Conservation (phyloP, 2,797 vertebrate genomes). For the Etheostoma perlongum region DNA sequence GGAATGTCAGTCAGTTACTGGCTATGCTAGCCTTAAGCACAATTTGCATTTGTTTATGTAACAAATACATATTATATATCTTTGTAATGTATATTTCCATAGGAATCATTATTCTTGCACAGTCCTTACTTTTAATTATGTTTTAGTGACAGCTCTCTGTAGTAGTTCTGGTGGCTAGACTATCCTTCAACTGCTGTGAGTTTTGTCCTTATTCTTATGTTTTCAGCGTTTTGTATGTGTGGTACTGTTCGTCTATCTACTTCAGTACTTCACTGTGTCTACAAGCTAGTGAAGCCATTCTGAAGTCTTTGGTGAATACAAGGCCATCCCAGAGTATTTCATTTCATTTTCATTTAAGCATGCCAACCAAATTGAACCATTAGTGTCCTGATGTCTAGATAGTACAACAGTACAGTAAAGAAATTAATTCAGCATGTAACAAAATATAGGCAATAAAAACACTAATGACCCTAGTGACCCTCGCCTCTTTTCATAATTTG, state of each 20-base stretch:
- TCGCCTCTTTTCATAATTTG: constrained; percentile 39
- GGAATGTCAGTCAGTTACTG: not conserved
- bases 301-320: not conserved
- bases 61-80: not conserved
- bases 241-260: too few species aligned
- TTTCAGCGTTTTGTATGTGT: too few species aligned
- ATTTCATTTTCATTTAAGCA: not conserved
- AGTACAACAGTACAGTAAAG: not conserved
- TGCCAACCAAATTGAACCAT: not conserved
- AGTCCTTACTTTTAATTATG: too few species aligned
- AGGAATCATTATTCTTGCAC: not conserved
- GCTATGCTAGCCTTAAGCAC: not conserved
- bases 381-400: not conserved
- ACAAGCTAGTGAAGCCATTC: not conserved
- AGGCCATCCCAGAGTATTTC: not conserved
- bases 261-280: not conserved
- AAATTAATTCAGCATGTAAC: constrained; percentile 8
- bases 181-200: too few species aligned
- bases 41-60: not conserved
- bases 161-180: too few species aligned
- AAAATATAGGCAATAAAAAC: constrained; percentile 34
- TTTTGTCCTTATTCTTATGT: too few species aligned
- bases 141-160: too few species aligned
- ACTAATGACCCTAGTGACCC: constrained; percentile 20
- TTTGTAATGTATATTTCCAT: not conserved